Evolutionary conservation across 1,140 invertebrate genomes (phyloP).

Genomic region (Tetraneura akinire): DNA sequence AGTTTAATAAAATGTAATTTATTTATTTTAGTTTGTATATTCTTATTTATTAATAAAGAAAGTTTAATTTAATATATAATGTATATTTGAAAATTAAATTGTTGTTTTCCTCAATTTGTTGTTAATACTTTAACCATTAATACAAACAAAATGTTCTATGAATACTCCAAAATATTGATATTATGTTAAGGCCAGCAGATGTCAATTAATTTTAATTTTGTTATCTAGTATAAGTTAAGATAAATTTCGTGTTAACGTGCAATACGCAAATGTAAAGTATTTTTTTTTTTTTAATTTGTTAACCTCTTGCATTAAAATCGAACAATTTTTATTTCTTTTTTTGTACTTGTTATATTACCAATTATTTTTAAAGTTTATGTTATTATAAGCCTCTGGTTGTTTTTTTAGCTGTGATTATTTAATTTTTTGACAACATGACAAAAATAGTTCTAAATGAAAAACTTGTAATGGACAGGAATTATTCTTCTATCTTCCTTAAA

Average conservation of each 20-base stretch:
- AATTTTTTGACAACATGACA: constrained; percentile 44
- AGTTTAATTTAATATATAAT: constrained; percentile 37
- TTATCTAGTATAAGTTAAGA: constrained; percentile 50
- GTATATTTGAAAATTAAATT: constrained; percentile 42
- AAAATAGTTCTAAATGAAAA: constrained; percentile 17
- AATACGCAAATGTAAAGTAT: constrained; percentile 50
- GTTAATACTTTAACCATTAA: constrained; percentile 34
- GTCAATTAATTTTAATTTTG: constrained; percentile 52
- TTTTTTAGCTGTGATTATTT: constrained; percentile 51
- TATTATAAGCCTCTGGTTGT: constrained; percentile 47
- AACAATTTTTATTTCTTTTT: constrained; percentile 44
- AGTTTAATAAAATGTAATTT: constrained; percentile 33
- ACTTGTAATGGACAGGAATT: constrained; percentile 16
- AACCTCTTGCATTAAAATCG: constrained; percentile 49
- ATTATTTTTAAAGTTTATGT: constrained; percentile 50
- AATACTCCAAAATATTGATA: constrained; percentile 49
- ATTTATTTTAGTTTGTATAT: constrained; percentile 47
- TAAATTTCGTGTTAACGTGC: constrained; percentile 47
- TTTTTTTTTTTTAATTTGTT: constrained; percentile 47
- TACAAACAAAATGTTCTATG: constrained; percentile 42
- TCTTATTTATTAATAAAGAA: constrained; percentile 37
- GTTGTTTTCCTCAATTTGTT: constrained; percentile 49
- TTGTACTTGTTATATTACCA: constrained; percentile 51
- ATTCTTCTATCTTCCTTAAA: constrained; percentile 25
- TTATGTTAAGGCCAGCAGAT: constrained; percentile 47